Evolutionary conservation across 2,888 invertebrate species (phyloP), one percentile per base, ranked within the genome.

Genomic region (Stramonita haemastoma): DNA sequence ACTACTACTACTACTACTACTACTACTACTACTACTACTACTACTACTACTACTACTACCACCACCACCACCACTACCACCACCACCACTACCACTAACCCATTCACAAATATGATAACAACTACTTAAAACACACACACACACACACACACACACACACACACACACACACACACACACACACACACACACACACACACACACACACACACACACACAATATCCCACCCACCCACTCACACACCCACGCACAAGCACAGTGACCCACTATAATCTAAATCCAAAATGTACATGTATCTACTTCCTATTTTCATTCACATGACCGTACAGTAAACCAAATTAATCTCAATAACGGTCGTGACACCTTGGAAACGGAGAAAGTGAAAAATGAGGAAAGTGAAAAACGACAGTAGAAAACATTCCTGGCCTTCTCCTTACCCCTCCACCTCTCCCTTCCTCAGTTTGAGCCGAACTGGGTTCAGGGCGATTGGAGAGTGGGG

Each of bases 321-420:
- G 46, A 46, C 46, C 8, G 46, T 46, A 46, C 46, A 46, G 46
- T 46, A 73, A 22, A 32, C 32, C 32, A 32, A 32, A 77, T 77
- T 32, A 77, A 13, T 77, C 32, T 77, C 77, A 29, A 77, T 77
- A 11, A 77, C 32, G 29, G 77, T 77, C 77, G 13, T 0, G 77
- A 77, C 77, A 19, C 32, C 77, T 77, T 32, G 29, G 32, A 32
- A 77, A 77, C 32, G 32, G 32, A 77, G 77, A 77, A 77, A 77
- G 32, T 77, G 77, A 77, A 77, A 77, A 77, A 73, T 26, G 70
- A 73, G 70, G 70, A n/a, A 22, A n/a, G n/a, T 73, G 70, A 73
- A 73, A 73, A 73, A 77, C 77, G 77, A 77, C 77, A 32, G 19
- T 32, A 77, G 15, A 26, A 77, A 77, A 32, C 22, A 29, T 66